These are phyloP conservation scores for Epicauta chinensis DNA, from an alignment of 1,140 invertebrate genomes.

Conservation along the genomic window DNA sequence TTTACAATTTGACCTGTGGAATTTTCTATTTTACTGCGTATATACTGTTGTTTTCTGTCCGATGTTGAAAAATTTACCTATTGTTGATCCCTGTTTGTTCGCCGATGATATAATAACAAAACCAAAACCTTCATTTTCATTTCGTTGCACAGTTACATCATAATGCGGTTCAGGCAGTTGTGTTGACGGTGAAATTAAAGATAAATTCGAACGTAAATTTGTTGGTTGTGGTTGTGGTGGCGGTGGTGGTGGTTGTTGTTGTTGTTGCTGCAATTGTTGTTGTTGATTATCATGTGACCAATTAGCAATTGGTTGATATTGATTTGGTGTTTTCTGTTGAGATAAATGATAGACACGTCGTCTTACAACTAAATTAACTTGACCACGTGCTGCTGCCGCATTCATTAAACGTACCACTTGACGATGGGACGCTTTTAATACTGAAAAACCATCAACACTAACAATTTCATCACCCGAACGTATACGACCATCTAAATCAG, in stretches of 20 bases:
- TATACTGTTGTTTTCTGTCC: too few relatives aligned
- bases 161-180: constrained; percentile 60
- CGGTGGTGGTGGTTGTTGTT: constrained; percentile 9
- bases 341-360: constrained; percentile 46
- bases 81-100: constrained; percentile 87
- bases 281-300: constrained; percentile 26
- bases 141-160: constrained; percentile 81
- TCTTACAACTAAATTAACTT: constrained; percentile 66
- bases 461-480: constrained; percentile 86
- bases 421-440: constrained; percentile 82
- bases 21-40: too few relatives aligned
- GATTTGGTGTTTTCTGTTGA: constrained; percentile 13
- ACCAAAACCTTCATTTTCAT: constrained; percentile 95
- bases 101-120: constrained; percentile 98
- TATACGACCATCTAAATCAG: constrained; percentile 80
- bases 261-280: not conserved
- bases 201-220: constrained; percentile 1
- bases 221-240: constrained; percentile 10
- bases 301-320: constrained; percentile 14
- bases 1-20: too few relatives aligned
- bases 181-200: constrained; percentile 18
- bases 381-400: constrained; percentile 68
- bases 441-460: constrained; percentile 74
- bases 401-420: constrained; percentile 87
- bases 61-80: constrained; percentile 65